These are phyloP conservation scores for Drosophila pandora DNA, from an alignment of 1,140 invertebrate genomes.

Conservation along the genomic window DNA sequence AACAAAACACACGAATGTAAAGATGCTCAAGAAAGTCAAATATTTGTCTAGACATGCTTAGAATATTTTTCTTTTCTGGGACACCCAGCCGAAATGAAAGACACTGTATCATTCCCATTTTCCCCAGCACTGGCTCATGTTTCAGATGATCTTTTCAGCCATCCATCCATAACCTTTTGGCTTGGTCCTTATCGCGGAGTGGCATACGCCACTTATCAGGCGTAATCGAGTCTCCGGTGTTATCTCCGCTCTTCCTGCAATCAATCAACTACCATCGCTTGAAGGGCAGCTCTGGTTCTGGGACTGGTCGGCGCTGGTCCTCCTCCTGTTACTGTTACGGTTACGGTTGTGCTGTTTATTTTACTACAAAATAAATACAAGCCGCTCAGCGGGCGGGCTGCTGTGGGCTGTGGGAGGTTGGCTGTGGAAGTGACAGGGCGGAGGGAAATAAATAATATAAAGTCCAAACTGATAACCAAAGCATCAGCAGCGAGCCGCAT, in stretches of 20 bases:
- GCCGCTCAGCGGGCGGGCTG: constrained; percentile 15
- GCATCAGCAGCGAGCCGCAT: constrained; percentile 23
- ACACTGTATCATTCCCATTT: background rate
- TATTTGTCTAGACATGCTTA: background rate
- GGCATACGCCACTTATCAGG: constrained; percentile 19
- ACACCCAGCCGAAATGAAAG: background rate
- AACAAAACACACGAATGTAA: background rate
- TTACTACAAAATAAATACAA: constrained; percentile 73
- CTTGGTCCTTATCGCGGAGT: constrained; percentile 7
- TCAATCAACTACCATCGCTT: constrained; percentile 38
- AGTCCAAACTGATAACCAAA: constrained; percentile 76
- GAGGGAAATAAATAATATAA: constrained; percentile 72
- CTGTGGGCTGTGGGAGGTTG: background rate
- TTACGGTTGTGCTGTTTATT: constrained; percentile 56
- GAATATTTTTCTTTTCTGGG: background rate
- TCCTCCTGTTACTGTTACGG: constrained; percentile 13
- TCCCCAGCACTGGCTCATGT: background rate
- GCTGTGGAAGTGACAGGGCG: constrained; percentile 18
- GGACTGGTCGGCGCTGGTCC: background rate
- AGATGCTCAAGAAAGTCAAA: background rate
- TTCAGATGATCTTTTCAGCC: constrained; percentile 16
- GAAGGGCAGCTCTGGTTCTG: constrained; percentile 27
- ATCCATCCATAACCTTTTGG: constrained; percentile 12
- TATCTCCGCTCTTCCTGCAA: constrained; percentile 28
- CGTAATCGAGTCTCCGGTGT: constrained; percentile 2